A percentile compares a stretch with the other conserved stretches of the same genome.
These are phyloP conservation scores for Trachelus iudaicus DNA, from an alignment of 2,888 invertebrate genomes.

Conservation along the genomic window DNA sequence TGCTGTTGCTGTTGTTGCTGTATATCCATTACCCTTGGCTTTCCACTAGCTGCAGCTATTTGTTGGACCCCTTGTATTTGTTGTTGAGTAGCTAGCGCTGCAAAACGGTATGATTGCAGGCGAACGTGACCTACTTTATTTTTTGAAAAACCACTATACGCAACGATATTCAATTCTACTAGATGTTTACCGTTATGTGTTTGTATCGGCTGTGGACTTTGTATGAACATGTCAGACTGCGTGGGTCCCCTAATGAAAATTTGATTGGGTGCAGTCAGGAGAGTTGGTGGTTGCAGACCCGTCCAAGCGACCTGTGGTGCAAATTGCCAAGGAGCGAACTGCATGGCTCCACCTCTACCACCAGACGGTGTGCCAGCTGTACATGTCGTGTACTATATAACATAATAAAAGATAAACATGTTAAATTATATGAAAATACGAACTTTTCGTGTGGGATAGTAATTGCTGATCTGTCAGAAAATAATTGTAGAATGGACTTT, in stretches of 20 bases:
- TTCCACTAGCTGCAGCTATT: conserved; percentile 61
- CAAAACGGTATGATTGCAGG: neutral
- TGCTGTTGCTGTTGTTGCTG: conserved; percentile 59
- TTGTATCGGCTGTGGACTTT: conserved; percentile 78
- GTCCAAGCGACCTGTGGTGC: conserved; percentile 83
- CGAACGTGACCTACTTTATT: neutral
- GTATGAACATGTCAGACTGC: conserved; percentile 89
- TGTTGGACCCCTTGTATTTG: conserved; percentile 63
- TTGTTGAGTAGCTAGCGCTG: conserved; percentile 64
- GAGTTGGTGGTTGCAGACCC: conserved; percentile 76
- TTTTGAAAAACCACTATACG: neutral
- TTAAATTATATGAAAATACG: conserved; percentile 5
- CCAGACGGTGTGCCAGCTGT: conserved; percentile 59
- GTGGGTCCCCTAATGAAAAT: conserved; percentile 83
- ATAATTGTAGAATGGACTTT: conserved; percentile 3
- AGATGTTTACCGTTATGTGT: conserved; percentile 72
- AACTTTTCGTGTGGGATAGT: neutral
- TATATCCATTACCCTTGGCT: conserved; percentile 62
- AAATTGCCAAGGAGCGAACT: conserved; percentile 82
- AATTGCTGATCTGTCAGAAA: neutral
- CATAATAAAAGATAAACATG: conserved; percentile 27
- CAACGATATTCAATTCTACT: neutral
- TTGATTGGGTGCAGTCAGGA: conserved; percentile 79
- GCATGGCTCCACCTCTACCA: conserved; percentile 69
- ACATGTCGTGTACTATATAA: conserved; percentile 66